phyloP scores from a whole-genome alignment of 1,140 invertebrate species.

The Tribolium madens region DNA sequence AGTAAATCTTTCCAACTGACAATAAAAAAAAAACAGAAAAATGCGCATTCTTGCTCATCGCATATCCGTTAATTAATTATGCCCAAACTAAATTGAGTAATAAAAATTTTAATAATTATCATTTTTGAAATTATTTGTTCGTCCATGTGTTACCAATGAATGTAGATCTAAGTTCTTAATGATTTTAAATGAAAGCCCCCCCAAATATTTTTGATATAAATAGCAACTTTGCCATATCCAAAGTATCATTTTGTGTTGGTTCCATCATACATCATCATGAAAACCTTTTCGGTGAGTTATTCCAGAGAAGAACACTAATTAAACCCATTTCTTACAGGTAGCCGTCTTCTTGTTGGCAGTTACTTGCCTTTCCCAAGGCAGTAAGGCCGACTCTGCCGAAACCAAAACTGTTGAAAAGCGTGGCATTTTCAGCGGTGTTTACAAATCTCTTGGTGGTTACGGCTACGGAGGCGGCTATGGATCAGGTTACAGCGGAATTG shows the following conservation, averaged over 20 bases:
- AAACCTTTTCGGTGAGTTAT: slow-evolving; percentile 19
- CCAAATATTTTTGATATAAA: slow-evolving; percentile 23
- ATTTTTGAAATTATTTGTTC: slow-evolving; percentile 34
- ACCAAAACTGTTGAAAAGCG: slow-evolving; percentile 22
- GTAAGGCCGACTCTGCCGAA: slow-evolving; percentile 34
- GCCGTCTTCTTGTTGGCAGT: slow-evolving; percentile 46
- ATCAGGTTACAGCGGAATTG: slow-evolving; percentile 58
- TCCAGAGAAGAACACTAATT: neutral
- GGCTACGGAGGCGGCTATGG: slow-evolving; percentile 55
- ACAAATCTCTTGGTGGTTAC: slow-evolving; percentile 51
- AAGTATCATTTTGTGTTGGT: slow-evolving; percentile 36
- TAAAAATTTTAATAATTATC: slow-evolving; percentile 20
- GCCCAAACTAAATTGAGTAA: slow-evolving; percentile 1
- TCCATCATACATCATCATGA: slow-evolving; percentile 22
- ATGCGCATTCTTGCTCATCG: neutral
- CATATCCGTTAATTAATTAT: neutral
- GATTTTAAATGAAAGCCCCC: slow-evolving; percentile 6
- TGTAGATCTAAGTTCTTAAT: neutral
- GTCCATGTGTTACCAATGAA: slow-evolving; percentile 24
- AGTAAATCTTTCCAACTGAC: too few relatives aligned
- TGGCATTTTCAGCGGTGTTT: slow-evolving; percentile 7
- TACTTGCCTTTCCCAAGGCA: slow-evolving; percentile 17
- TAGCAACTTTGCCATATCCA: neutral
- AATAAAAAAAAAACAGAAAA: neutral
- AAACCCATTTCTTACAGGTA: slow-evolving; percentile 10